These are phyloP conservation scores for Hyperopisus bebe DNA, from an alignment of 2,113 vertebrate genomes.

Conservation along the genomic window DNA sequence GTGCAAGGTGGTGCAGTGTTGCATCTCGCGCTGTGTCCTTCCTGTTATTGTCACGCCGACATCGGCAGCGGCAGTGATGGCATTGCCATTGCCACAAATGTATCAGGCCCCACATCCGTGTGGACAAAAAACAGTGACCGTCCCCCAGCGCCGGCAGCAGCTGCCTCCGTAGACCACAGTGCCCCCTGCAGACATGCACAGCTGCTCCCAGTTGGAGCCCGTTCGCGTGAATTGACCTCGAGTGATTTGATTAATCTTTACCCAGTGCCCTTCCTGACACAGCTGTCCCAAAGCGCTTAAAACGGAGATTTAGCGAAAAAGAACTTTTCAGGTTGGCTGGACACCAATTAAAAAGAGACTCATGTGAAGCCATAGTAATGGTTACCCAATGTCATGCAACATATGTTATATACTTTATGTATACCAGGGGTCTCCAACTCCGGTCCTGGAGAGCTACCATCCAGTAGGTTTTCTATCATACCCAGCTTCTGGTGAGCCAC, in stretches of 20 bases:
- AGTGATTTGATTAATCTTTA: background rate
- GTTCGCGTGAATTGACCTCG: background rate
- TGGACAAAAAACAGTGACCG: background rate
- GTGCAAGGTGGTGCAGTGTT: background rate
- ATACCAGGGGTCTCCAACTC: no score
- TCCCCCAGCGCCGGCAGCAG: background rate
- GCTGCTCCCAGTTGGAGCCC: background rate
- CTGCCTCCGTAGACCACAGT: background rate
- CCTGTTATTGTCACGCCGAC: background rate
- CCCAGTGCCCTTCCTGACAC: background rate
- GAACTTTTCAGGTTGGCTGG: background rate
- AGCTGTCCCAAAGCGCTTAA: background rate
- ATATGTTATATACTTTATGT: background rate
- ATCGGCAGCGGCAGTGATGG: background rate
- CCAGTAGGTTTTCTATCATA: no score
- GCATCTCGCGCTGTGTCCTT: background rate
- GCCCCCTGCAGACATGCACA: background rate
- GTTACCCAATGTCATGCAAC: background rate
- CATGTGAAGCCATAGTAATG: background rate
- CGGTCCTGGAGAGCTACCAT: no score
- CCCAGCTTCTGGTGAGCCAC: no score
- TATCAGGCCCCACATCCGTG: background rate
- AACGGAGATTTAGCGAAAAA: background rate
- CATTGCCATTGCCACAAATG: background rate
- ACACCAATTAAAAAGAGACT: background rate